Evolutionary conservation across 2,113 vertebrate species (phyloP).

Genomic region (Maccullochella peelii): DNA sequence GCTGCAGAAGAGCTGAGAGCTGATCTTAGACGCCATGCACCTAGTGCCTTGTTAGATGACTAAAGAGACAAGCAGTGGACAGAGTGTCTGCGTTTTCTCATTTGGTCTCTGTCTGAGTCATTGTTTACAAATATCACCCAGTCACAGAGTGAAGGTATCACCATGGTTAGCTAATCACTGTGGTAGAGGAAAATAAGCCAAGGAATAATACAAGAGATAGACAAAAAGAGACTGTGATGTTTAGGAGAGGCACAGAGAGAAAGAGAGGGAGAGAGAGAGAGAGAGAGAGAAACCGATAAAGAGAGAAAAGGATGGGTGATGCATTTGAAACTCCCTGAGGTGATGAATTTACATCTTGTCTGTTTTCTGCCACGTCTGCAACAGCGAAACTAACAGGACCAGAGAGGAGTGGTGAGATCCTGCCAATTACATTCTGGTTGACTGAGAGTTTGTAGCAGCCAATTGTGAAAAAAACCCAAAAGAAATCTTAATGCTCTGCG

Average conservation of each 20-base stretch:
- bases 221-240: constrained; percentile 37
- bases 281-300: constrained; percentile 28
- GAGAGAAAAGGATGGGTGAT: constrained; percentile 42
- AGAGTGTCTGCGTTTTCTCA: constrained; percentile 22
- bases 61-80: constrained; percentile 24
- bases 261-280: constrained; percentile 6
- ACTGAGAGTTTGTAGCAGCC: constrained; percentile 49
- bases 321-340: constrained; percentile 70
- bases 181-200: constrained; percentile 12
- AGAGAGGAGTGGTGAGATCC: constrained; percentile 52
- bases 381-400: constrained; percentile 60
- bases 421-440: constrained; percentile 69
- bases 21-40: constrained; percentile 19
- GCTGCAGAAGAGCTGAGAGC: constrained; percentile 30
- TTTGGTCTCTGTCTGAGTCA: constrained; percentile 47
- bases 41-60: constrained; percentile 27
- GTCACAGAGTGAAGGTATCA: constrained; percentile 33
- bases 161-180: constrained; percentile 49
- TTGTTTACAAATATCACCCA: constrained; percentile 57
- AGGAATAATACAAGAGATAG: constrained; percentile 27
- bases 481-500: constrained; percentile 1
- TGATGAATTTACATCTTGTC: constrained; percentile 73
- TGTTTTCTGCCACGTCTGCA: constrained; percentile 76
- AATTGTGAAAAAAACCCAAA: constrained; percentile 8
- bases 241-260: constrained; percentile 20